Evolutionary conservation across 2,888 invertebrate genomes (phyloP).

Genomic region (Micoletzkya japonica): DNA sequence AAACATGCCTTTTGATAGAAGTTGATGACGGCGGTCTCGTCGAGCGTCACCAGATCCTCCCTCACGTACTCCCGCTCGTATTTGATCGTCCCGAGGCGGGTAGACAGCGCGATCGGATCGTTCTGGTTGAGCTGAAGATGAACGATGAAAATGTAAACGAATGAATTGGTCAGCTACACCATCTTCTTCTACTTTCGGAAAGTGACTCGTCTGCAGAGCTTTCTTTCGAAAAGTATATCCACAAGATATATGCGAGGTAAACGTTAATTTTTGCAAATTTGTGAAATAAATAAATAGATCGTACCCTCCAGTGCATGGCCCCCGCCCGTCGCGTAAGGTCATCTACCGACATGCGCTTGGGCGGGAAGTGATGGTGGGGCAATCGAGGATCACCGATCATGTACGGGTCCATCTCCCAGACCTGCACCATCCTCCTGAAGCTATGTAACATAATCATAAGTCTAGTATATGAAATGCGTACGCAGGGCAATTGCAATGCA

Average conservation of each 20-base stretch:
- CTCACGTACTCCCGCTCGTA: slow-evolving; percentile 7
- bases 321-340: neutral
- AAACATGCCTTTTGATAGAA: neutral
- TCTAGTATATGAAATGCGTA: too few relatives aligned
- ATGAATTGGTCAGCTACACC: too few relatives aligned
- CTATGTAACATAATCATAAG: too few relatives aligned
- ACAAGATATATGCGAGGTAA: too few relatives aligned
- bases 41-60: neutral
- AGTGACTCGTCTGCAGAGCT: too few relatives aligned
- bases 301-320: slow-evolving; percentile 2
- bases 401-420: slow-evolving; percentile 7
- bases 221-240: too few relatives aligned
- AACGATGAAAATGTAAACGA: neutral
- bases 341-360: neutral
- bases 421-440: slow-evolving; percentile 20
- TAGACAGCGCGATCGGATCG: slow-evolving; percentile 14
- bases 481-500: too few relatives aligned
- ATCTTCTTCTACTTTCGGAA: too few relatives aligned
- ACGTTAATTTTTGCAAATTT: too few relatives aligned
- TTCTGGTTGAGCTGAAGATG: neutral
- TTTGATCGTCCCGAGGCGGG: slow-evolving; percentile 5
- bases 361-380: slow-evolving; percentile 8
- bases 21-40: neutral
- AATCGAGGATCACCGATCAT: slow-evolving; percentile 5
- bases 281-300: too few relatives aligned